Evolutionary conservation across 2,888 invertebrate species (phyloP), one percentile per base, ranked within the genome.

Genomic region (Folsomia candida): DNA sequence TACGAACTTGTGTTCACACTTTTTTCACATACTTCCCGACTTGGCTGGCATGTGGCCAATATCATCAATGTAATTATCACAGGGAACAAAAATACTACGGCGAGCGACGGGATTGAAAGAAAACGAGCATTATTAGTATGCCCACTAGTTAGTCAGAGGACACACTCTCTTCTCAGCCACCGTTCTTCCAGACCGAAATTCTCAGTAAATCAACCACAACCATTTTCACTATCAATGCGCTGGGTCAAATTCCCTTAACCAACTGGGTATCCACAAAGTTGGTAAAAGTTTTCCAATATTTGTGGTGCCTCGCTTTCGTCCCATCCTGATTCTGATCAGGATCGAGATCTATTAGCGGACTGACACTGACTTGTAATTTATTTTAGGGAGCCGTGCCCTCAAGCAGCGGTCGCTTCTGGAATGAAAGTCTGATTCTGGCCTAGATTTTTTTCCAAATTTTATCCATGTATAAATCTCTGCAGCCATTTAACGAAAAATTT

Each of bases 1-100:
- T 37, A 14, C 37, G 14, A n/a, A n/a, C n/a, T n/a, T n/a, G n/a
- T n/a, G n/a, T n/a, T n/a, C n/a, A n/a, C 14, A 37, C 37, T 37
- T 14, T 4, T 37, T 37, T 9, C 37, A 14, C 37, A 37, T 37
- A n/a, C n/a, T 22, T 9, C 22, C 18, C 59, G 67, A 62, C 69
- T 67, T 47, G 65, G 62, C 59, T 76, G 78, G 77, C 76, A 72
- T 74, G 72, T 73, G 70, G 77, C 78, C 78, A 78, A 77, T 71
- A 74, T 78, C 76, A 76, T 76, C 78, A 74, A 68, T 70, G 73
- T 77, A 78, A 78, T 78, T 78, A 78, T 77, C 74, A 69, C 51
- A n/a, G 74, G 73, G 74, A 72, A 68, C 70, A 74, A 63, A 73
- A 67, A 65, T 64, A 51, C 58, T 28, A 68, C 68, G 61, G 58